Base-by-base conservation (phyloP, 2,113 vertebrate genomes). In the Pachypanchax playfairii region DNA sequence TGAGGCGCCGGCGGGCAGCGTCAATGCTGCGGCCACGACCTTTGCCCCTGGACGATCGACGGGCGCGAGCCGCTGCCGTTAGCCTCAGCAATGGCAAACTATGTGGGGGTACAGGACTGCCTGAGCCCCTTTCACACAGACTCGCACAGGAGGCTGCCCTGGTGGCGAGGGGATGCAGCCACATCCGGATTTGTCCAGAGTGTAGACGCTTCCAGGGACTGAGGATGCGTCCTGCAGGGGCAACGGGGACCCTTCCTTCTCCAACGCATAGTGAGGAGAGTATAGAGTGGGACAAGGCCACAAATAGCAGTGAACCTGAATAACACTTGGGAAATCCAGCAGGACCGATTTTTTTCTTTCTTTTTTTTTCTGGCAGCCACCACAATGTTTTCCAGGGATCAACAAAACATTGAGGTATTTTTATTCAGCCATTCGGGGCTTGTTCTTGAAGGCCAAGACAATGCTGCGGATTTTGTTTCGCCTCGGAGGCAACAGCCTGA, bases 241-340 rank as follows among this genome's bases (percentile, higher is more conserved):
- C 90, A 14, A 54, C 79, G 0, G 89, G 85, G 38, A 67, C 87
- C 33, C 88, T 90, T 5, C 85, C 92, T 0, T 94, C 94, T n/a
- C 94, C 94, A 17, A 91, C 94, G 0, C 94, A 88, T 70, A 97
- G 96, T 28, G 95, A 98, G 33, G 96, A 98, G 68, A 97, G 95
- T 89, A 87, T 96, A 66, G 94, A 95, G 63, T 99, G 97, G 97
- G 97, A 99, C 65, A 98, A 98, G 84, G 90, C 93, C 66, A 95
- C 95, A 88, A 97, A 97, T 87, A 96, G 95, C 93, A 96, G 96
- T 86, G 96, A 94, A 93, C 96, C 95, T 8, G 96, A 98, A 91
- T 98, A 95, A 85, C 33, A n/a, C 26, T 84, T 78, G 4, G 51
- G 17, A 42, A 73, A 38, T 62, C 59, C 65, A 64, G 36, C 42